A percentile compares a stretch with the other conserved stretches of the same genome.
Conservation (phyloP, 2,113 vertebrate genomes). For the Pyrgilauda ruficollis region DNA sequence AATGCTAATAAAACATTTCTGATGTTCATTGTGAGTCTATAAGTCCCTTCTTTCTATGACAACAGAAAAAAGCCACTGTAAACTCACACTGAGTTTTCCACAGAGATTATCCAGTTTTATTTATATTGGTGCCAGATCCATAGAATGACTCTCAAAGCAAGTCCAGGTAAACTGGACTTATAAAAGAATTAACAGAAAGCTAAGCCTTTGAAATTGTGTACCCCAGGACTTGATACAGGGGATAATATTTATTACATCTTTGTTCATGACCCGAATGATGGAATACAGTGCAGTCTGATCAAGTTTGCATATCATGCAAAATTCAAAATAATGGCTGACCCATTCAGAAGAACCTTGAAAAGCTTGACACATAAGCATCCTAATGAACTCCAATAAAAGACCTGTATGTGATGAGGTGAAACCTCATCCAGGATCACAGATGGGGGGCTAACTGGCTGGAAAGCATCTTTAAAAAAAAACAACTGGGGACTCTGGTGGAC, state of each 20-base stretch:
- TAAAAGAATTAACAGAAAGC: background rate
- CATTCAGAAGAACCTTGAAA: background rate
- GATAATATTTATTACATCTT: background rate
- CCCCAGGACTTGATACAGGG: background rate
- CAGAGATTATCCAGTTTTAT: background rate
- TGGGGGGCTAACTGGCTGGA: background rate
- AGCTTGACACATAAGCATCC: background rate
- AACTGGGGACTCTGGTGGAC: background rate
- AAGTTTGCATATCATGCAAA: background rate
- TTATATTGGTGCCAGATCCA: background rate
- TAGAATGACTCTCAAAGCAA: background rate
- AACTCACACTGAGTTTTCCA: background rate
- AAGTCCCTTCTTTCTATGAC: background rate
- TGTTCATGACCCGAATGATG: background rate
- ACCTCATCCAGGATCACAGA: background rate
- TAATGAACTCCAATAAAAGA: background rate
- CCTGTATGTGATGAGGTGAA: background rate
- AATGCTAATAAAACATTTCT: background rate
- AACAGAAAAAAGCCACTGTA: background rate
- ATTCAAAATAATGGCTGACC: background rate
- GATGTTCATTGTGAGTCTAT: fast-evolving
- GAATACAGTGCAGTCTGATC: background rate
- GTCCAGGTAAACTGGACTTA: background rate
- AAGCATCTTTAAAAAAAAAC: background rate
- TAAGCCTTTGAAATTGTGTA: background rate